These are phyloP conservation scores for Zaprionus lineosus DNA, from an alignment of 2,888 invertebrate species.

Conservation along the genomic window DNA sequence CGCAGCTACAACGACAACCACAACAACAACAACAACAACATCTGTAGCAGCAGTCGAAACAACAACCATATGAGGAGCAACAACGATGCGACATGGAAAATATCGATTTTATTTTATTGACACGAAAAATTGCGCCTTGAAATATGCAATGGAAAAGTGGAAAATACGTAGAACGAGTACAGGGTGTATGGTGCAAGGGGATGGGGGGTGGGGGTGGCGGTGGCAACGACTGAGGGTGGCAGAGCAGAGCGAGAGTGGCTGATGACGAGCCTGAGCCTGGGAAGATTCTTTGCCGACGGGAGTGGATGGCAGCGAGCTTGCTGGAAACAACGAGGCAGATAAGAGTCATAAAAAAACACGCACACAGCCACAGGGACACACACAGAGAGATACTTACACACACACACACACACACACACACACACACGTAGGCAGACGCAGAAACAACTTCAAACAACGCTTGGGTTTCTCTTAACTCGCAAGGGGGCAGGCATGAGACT, in stretches of 20 bases:
- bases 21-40: constrained; percentile 5
- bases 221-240: background rate
- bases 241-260: background rate
- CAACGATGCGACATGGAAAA: constrained; percentile 22
- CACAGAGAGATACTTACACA: background rate
- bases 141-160: constrained; percentile 66
- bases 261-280: constrained; percentile 3
- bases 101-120: constrained; percentile 73
- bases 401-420: constrained; percentile 2
- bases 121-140: constrained; percentile 72
- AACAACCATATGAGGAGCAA: background rate
- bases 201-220: background rate
- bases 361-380: constrained; percentile 17
- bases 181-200: background rate
- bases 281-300: too few relatives aligned
- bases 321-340: constrained; percentile 56
- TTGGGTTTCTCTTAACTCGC: constrained; percentile 40
- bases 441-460: constrained; percentile 18
- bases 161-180: constrained; percentile 37
- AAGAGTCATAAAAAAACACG: constrained; percentile 72
- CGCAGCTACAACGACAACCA: background rate
- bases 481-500: background rate
- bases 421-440: background rate
- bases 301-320: constrained; percentile 22
- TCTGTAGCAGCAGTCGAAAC: background rate